Conservation (phyloP, 2,113 vertebrate species). For the Eptesicus fuscus region DNA sequence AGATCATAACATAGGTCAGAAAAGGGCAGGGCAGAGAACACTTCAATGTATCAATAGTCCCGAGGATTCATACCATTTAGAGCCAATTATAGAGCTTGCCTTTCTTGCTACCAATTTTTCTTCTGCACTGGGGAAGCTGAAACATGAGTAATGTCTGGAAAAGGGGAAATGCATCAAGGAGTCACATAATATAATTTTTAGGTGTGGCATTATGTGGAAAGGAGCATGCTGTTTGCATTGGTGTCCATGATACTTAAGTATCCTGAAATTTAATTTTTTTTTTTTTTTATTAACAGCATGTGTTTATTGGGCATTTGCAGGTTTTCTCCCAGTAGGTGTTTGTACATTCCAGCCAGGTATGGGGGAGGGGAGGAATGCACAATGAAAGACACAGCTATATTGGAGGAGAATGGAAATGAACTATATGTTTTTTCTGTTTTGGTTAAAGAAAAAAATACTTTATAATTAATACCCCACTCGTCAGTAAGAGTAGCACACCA, state of each 20-base stretch:
- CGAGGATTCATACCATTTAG: background rate
- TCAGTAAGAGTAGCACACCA: background rate
- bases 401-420: background rate
- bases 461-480: background rate
- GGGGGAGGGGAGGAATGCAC: background rate
- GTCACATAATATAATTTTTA: background rate
- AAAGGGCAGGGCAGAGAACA: background rate
- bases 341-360: background rate
- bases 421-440: background rate
- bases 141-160: background rate
- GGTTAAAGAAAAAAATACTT: background rate
- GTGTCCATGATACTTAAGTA: background rate
- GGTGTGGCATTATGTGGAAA: background rate
- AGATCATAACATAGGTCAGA: background rate
- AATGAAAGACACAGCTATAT: background rate
- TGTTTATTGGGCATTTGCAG: background rate
- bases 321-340: background rate
- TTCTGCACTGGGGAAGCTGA: background rate
- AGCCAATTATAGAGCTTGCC: background rate
- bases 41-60: background rate
- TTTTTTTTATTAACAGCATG: background rate
- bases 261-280: background rate
- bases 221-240: background rate
- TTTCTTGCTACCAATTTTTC: background rate
- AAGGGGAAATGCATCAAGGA: background rate